Base-by-base conservation (phyloP, 2,888 invertebrate genomes). In the Philonicus albiceps region DNA sequence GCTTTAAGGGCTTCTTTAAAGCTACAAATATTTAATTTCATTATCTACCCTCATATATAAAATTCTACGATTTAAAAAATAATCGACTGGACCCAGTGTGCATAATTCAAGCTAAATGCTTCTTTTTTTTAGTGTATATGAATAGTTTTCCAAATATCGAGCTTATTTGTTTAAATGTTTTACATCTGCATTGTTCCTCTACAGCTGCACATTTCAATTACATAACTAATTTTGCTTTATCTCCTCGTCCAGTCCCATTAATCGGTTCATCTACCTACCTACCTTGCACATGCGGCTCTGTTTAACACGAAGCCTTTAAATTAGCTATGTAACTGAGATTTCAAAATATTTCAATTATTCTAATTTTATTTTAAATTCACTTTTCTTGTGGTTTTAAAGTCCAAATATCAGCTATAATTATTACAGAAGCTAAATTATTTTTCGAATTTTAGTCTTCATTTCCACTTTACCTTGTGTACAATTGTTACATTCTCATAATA, bases 51-150 rank as follows among this genome's bases (percentile, higher is more conserved):
- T 64, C 49, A 37, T 81, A 81, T 81, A 81, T 34, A 81, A 81
- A 81, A 81, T 81, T 81, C 37, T 64, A 64, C 64, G 55, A 81
- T 81, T 81, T 55, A 37, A 81, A 81, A 81, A 81, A 81, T 81
- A 81, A 81, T 55, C 55, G 64, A 81, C 81, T 81, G 81, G 81
- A 81, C 81, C 81, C 81, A 81, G 64, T 81, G 81, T 81, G 81
- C 81, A 81, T 81, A 55, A 81, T 78, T 78, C 22, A 78, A 78
- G 43, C 37, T 81, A 49, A 81, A 64, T 64, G 81, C 22, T 81
- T 81, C n/a, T n/a, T 81, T 31, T 53, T 81, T 55, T 81, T 55
- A 43, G 27, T 80, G 49, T 80, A 81, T 81, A 81, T 55, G 64
- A 81, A 81, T 64, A 80, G 53, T 43, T 80, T 80, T 64, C 31